Percentiles rank a stretch among this genome's conserved stretches.
Conservation (phyloP, 2,888 invertebrate species). For the Conomelus anceps region DNA sequence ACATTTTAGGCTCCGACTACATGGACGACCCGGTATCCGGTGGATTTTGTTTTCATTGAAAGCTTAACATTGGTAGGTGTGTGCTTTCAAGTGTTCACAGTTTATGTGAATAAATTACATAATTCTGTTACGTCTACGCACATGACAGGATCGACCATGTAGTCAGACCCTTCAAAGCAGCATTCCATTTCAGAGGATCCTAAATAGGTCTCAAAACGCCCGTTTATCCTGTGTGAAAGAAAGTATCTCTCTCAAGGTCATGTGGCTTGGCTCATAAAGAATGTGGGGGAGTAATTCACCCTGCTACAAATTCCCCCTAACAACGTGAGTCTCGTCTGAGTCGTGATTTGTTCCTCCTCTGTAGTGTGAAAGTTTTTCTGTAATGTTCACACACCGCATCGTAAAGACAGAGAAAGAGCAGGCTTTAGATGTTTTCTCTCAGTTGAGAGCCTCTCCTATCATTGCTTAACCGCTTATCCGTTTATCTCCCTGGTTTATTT, state of each 20-base stretch:
- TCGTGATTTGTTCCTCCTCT: neutral
- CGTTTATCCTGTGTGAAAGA: neutral
- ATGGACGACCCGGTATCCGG: too few relatives aligned
- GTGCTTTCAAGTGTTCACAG: too few relatives aligned
- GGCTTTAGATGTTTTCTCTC: neutral
- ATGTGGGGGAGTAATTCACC: neutral
- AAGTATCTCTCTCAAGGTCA: neutral
- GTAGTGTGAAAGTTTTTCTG: neutral
- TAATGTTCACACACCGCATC: neutral
- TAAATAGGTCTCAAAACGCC: neutral
- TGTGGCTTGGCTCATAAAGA: neutral
- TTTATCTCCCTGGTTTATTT: neutral
- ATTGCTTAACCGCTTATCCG: neutral
- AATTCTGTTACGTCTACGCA: too few relatives aligned
- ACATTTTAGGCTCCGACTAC: too few relatives aligned
- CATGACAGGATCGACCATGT: too few relatives aligned
- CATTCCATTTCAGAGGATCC: neutral
- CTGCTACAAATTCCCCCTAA: neutral
- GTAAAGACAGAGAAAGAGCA: neutral
- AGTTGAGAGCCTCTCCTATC: neutral
- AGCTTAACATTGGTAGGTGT: too few relatives aligned
- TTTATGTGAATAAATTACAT: too few relatives aligned
- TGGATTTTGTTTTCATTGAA: too few relatives aligned
- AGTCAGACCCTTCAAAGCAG: too few relatives aligned
- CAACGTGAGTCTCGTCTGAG: neutral